These are phyloP conservation scores for Leucania comma DNA, from an alignment of 2,888 invertebrate genomes.

Conservation along the genomic window DNA sequence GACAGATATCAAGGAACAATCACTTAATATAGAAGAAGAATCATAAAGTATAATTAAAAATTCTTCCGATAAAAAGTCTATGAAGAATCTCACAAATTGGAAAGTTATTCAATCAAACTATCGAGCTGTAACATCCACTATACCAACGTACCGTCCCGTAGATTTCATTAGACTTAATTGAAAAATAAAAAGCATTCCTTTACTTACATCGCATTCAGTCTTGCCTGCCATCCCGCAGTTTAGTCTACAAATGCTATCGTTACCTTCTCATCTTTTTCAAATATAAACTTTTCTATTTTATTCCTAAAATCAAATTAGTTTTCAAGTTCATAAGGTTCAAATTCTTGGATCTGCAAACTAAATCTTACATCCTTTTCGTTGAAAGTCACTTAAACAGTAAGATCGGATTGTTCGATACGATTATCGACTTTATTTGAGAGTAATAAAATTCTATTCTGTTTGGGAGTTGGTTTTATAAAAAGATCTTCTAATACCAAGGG, in stretches of 20 bases:
- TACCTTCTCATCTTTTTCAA: constrained; percentile 49
- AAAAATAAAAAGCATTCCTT: constrained; percentile 85
- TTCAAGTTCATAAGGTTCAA: constrained; percentile 51
- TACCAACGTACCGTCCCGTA: constrained; percentile 65
- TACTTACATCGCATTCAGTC: constrained; percentile 83
- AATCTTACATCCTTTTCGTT: constrained; percentile 70
- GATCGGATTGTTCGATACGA: constrained; percentile 46
- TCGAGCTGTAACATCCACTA: constrained; percentile 64
- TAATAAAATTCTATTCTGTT: constrained; percentile 58
- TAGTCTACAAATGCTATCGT: constrained; percentile 81
- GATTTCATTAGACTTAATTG: constrained; percentile 85
- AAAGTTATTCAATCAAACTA: constrained; percentile 67
- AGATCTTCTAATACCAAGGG: constrained; percentile 61
- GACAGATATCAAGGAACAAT: constrained; percentile 39
- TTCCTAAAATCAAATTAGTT: constrained; percentile 55
- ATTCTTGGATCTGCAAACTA: constrained; percentile 42
- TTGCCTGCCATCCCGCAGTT: constrained; percentile 81
- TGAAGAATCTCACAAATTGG: constrained; percentile 59
- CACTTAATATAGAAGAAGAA: constrained; percentile 38
- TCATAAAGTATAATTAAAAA: constrained; percentile 60
- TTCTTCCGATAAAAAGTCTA: constrained; percentile 47
- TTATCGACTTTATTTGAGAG: constrained; percentile 60
- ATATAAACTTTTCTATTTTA: constrained; percentile 42
- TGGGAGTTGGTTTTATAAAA: constrained; percentile 53
- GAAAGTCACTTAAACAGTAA: constrained; percentile 58